Conservation (phyloP, 2,113 vertebrate species). For the Catharus minimus region DNA sequence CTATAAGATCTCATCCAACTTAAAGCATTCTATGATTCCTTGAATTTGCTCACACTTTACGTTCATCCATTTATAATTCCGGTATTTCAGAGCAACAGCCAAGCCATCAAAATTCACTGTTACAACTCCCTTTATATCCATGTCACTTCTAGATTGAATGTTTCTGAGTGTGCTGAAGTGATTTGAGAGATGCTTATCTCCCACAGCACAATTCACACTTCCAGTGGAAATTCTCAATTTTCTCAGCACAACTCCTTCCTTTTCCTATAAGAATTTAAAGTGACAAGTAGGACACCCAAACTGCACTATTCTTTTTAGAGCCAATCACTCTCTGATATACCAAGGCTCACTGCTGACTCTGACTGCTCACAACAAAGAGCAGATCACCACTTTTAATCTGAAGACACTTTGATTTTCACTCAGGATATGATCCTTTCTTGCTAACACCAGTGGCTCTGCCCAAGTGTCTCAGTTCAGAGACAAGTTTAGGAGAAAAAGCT, state of each 20-base stretch:
- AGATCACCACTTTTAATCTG: background rate
- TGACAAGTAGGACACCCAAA: background rate
- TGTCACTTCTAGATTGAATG: fast-evolving
- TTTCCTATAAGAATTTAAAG: background rate
- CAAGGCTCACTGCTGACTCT: fast-evolving
- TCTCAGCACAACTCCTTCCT: background rate
- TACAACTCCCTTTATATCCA: background rate
- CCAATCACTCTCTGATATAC: background rate
- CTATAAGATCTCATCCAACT: background rate
- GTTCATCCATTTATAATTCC: background rate
- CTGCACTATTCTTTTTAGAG: background rate
- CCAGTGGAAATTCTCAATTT: background rate
- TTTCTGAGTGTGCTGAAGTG: background rate
- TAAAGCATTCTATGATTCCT: background rate
- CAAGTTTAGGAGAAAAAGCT: background rate
- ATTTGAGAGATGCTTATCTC: background rate
- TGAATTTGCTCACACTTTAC: background rate
- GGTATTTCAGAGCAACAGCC: background rate
- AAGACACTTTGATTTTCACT: background rate
- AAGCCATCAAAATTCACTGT: background rate
- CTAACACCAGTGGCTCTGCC: background rate
- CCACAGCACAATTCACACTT: background rate
- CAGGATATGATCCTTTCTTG: background rate
- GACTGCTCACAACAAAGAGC: background rate
- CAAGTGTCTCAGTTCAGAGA: background rate